phyloP scores from a whole-genome alignment of 2,888 invertebrate species.

The Bugulina stolonifera region DNA sequence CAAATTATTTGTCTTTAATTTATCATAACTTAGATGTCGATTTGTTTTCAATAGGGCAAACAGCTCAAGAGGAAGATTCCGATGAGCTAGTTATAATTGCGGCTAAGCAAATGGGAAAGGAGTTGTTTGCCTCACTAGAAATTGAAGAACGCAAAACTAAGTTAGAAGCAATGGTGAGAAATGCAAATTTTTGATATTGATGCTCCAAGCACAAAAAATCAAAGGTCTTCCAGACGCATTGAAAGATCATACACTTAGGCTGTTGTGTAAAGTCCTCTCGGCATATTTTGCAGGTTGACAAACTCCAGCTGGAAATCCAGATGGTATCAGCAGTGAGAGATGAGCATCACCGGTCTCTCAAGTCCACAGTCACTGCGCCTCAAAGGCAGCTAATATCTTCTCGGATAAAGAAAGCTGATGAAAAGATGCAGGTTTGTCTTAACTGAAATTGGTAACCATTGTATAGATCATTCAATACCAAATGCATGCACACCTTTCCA shows the following conservation, averaged over 20 bases:
- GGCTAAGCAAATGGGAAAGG: conserved; percentile 17
- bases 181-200: too few species aligned
- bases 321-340: conserved; percentile 10
- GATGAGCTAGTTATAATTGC: conserved; percentile 11
- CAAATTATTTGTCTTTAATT: neutral
- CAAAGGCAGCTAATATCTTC: neutral
- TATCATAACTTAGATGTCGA: neutral
- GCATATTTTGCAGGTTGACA: conserved; percentile 14
- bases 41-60: neutral
- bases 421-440: conserved; percentile 15
- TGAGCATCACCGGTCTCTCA: conserved; percentile 1
- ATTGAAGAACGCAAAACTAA: neutral
- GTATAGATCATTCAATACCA: too few species aligned
- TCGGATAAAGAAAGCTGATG: conserved; percentile 12
- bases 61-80: neutral
- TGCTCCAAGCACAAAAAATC: too few species aligned
- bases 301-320: conserved; percentile 3
- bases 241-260: too few species aligned
- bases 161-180: conserved; percentile 17
- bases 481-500: too few species aligned
- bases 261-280: too few species aligned
- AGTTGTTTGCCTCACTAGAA: conserved; percentile 9
- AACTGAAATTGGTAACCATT: too few species aligned
- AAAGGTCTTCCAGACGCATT: too few species aligned
- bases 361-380: neutral